These are phyloP conservation scores for Chlorops oryzae DNA, from an alignment of 1,140 invertebrate genomes.

Conservation along the genomic window DNA sequence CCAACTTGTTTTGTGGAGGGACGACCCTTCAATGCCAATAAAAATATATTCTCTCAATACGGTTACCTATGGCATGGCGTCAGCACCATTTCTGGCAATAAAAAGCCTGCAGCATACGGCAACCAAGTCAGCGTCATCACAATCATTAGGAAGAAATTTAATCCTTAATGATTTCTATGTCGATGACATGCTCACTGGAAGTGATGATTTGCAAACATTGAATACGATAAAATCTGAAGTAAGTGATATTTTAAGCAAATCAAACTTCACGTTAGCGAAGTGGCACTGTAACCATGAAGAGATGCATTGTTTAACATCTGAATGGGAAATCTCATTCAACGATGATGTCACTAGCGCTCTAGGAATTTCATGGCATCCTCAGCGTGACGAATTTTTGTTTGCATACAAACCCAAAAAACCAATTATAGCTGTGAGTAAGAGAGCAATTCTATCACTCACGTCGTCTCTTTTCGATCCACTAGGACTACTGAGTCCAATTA, in stretches of 20 bases:
- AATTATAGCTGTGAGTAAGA: too few relatives aligned
- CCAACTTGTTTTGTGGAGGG: constrained; percentile 44
- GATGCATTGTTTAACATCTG: too few relatives aligned
- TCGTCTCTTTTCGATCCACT: constrained; percentile 10
- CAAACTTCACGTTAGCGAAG: constrained; percentile 4
- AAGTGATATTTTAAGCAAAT: neutral
- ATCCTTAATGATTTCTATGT: constrained; percentile 47
- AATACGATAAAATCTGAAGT: neutral
- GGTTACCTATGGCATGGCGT: constrained; percentile 30
- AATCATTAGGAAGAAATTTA: constrained; percentile 21
- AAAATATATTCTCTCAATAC: constrained; percentile 23
- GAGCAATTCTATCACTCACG: too few relatives aligned
- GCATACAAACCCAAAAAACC: too few relatives aligned
- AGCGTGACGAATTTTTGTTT: constrained; percentile 30
- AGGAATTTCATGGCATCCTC: constrained; percentile 4
- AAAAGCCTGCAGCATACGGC: constrained; percentile 29
- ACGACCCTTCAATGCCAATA: constrained; percentile 15
- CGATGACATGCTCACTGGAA: constrained; percentile 47
- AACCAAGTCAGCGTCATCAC: constrained; percentile 15
- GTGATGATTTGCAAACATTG: constrained; percentile 15
- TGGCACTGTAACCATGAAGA: constrained; percentile 11
- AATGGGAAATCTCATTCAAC: too few relatives aligned
- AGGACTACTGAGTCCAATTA: neutral
- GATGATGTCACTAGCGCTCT: neutral
- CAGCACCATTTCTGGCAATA: constrained; percentile 39